Conservation (phyloP, 2,797 vertebrate species). For the Myotis pilosus region DNA sequence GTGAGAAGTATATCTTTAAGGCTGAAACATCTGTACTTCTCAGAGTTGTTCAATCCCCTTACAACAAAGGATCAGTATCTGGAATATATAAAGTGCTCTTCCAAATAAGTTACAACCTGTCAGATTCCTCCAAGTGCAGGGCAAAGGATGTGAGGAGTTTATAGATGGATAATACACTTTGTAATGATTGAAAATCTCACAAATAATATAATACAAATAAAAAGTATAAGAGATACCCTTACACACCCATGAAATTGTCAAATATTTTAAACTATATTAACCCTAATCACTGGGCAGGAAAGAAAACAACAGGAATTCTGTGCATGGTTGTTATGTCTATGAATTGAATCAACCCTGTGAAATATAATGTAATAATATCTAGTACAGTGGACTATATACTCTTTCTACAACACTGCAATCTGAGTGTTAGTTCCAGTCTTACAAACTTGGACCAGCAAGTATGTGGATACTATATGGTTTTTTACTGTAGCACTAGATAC, state of each 20-base stretch:
- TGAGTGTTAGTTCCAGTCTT: not conserved
- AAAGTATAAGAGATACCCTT: not conserved
- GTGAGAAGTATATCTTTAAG: not conserved
- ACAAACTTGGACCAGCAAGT: not conserved
- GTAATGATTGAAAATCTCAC: not conserved
- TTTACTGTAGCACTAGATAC: too few species aligned
- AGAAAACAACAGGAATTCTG: not conserved
- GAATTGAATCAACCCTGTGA: not conserved
- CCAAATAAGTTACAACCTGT: not conserved
- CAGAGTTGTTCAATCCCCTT: not conserved
- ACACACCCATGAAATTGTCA: not conserved
- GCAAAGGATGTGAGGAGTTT: not conserved
- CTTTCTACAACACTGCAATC: not conserved
- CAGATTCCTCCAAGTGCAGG: too few species aligned
- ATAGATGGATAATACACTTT: not conserved
- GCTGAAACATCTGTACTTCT: not conserved
- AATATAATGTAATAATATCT: not conserved
- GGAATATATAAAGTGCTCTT: not conserved
- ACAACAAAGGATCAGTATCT: not conserved
- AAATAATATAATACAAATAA: not conserved
- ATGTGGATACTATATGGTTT: too few species aligned
- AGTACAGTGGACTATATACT: not conserved
- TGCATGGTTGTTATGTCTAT: not conserved
- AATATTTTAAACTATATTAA: not conserved
- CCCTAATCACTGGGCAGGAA: not conserved